phyloP scores from a whole-genome alignment of 2,113 vertebrate species.

The human (Homo sapiens) region DNA sequence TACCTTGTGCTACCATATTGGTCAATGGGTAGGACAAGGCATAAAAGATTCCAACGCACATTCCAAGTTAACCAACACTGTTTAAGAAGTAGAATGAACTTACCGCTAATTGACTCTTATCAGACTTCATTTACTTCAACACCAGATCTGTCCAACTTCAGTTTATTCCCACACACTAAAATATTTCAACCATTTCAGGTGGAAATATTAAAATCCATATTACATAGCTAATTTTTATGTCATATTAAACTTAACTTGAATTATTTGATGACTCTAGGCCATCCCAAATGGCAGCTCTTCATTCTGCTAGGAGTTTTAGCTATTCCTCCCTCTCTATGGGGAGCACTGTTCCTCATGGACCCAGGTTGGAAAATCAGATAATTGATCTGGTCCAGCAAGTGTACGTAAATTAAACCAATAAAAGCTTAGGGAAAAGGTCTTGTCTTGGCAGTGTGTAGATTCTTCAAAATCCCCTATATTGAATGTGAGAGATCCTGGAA shows the following conservation, averaged over 20 bases:
- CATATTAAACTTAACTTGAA: not conserved
- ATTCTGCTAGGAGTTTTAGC: not conserved
- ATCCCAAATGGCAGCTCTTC: not conserved
- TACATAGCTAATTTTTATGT: not conserved
- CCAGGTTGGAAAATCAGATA: not conserved
- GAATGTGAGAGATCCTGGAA: not conserved
- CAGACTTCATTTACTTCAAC: not conserved
- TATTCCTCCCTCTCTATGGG: not conserved
- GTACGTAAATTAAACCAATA: not conserved
- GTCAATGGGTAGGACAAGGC: not conserved
- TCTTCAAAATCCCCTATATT: not conserved
- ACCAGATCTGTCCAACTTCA: not conserved
- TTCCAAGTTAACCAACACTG: not conserved
- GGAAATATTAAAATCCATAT: not conserved
- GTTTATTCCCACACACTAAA: not conserved
- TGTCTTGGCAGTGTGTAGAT: not conserved
- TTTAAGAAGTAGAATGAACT: constrained; percentile 10
- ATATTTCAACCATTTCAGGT: not conserved
- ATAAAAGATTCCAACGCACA: not conserved
- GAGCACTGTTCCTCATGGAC: not conserved
- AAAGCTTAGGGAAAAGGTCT: not conserved
- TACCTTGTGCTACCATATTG: not conserved
- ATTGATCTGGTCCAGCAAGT: not conserved
- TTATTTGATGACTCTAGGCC: not conserved
- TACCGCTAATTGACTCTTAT: constrained; percentile 20